These are phyloP conservation scores for Epinephelus fuscoguttatus DNA, from an alignment of 2,113 vertebrate genomes.

Conservation along the genomic window DNA sequence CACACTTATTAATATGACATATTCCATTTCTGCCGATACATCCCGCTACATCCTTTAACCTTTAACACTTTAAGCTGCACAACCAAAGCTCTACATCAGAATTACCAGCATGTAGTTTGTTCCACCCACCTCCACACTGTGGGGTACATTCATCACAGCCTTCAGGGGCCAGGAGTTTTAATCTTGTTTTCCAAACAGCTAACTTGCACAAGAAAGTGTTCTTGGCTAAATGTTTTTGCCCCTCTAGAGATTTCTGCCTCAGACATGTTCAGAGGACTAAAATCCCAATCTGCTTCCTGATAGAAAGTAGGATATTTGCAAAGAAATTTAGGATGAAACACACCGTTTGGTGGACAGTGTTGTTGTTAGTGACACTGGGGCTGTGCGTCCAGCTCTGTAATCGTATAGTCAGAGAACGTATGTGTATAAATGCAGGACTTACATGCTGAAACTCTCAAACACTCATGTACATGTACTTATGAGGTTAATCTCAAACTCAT, in stretches of 20 bases:
- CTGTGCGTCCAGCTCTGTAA: neutral
- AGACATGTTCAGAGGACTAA: conserved; percentile 9
- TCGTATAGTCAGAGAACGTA: neutral
- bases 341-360: conserved; percentile 26
- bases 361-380: neutral
- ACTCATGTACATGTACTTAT: no score
- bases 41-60: no score
- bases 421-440: neutral
- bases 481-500: neutral
- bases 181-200: neutral
- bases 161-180: neutral
- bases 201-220: neutral
- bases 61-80: neutral
- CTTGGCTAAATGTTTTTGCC: neutral
- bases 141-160: neutral
- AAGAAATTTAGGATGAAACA: neutral
- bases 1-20: no score
- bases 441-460: neutral
- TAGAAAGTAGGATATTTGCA: neutral
- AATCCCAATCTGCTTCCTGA: neutral
- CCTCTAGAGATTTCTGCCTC: conserved; percentile 11
- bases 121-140: neutral
- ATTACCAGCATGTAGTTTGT: neutral
- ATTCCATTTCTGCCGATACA: no score
- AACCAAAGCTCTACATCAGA: neutral